Conservation (phyloP, 2,888 invertebrate genomes). For the Campaea margaritaria region DNA sequence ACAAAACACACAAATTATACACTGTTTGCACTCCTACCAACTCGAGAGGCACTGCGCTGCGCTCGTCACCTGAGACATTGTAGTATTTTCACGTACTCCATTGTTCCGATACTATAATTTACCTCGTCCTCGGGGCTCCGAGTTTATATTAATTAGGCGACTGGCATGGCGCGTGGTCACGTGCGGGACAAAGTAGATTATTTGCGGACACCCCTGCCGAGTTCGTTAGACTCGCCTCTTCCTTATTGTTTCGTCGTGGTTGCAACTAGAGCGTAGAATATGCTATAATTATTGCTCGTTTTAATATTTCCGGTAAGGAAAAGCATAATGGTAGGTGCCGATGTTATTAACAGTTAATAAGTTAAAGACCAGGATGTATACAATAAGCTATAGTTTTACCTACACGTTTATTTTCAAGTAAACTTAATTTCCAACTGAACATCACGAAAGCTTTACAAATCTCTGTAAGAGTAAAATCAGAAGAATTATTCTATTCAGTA, state of each 20-base stretch:
- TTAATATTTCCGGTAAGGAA: not conserved
- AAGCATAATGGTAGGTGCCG: not conserved
- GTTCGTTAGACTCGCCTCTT: slow-evolving; percentile 52
- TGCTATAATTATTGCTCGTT: slow-evolving; percentile 19
- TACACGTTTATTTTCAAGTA: too few relatives aligned
- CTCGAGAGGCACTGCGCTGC: too few relatives aligned
- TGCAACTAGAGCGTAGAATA: slow-evolving; percentile 13
- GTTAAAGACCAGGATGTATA: too few relatives aligned
- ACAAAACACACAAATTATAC: too few relatives aligned
- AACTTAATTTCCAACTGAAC: too few relatives aligned
- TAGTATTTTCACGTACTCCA: slow-evolving; percentile 1
- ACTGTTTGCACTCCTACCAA: too few relatives aligned
- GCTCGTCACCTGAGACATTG: too few relatives aligned
- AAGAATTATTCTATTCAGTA: not conserved
- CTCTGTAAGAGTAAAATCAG: too few relatives aligned
- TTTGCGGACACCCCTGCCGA: slow-evolving; percentile 55
- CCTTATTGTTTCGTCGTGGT: slow-evolving; percentile 54
- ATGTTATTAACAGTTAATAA: too few relatives aligned
- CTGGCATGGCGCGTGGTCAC: slow-evolving; percentile 52
- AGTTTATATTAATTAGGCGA: slow-evolving; percentile 67
- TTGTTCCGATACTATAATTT: slow-evolving; percentile 35
- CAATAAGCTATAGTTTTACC: too few relatives aligned
- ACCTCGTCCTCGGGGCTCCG: slow-evolving; percentile 40
- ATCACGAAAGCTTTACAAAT: too few relatives aligned
- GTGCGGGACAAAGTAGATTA: slow-evolving; percentile 64